Base-by-base conservation (phyloP, 2,797 vertebrate species). In the Malacoctenus gilli region DNA sequence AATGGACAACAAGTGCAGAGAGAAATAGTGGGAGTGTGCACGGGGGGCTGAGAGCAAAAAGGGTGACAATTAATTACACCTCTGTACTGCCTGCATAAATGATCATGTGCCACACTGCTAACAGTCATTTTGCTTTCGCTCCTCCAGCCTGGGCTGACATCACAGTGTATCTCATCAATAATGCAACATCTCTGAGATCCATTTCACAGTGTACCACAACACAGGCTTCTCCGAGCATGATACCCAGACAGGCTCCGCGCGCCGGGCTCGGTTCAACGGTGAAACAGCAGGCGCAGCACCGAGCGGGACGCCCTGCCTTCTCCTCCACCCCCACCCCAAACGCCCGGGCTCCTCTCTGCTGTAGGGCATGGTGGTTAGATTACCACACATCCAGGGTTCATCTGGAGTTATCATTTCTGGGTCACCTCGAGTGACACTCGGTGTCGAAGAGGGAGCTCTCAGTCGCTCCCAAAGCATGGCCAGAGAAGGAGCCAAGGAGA, bases 161-260 rank as follows among this genome's bases (percentile, higher is more conserved):
- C 85, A 87, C 85, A 82, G 79, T 85, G 85, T 57, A 84, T 80
- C 84, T 87, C 87, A 89, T 89, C 86, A 87, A 89, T 89, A 88
- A 89, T 89, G 87, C 87, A 89, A 21, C 47, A 18, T 66, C 70
- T 57, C 74, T 68, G 74, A 80, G 83, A 89, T 86, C 84, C 83
- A 67, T 86, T 86, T 88, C 85, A 77, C 70, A 67, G 79, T 76
- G 77, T 40, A 77, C 64, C 70, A 53, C 56, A 53, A 72, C 64
- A 41, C 49, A 36, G 76, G 50, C 18, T 50, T 62, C 73, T 48
- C 64, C 10, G 38, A 73, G 82, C 53, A 4, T 51, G 82, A 87
- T 71, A 77, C 73, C 65, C 78, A 60, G 51, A 46, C 69, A 36
- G 61, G 61, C 60, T 38, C 48, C 38, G 70, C 50, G 46, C n/a